Evolutionary conservation across 2,797 vertebrate species (phyloP), one percentile per base, ranked within the genome.

Genomic region (Prionace glauca): DNA sequence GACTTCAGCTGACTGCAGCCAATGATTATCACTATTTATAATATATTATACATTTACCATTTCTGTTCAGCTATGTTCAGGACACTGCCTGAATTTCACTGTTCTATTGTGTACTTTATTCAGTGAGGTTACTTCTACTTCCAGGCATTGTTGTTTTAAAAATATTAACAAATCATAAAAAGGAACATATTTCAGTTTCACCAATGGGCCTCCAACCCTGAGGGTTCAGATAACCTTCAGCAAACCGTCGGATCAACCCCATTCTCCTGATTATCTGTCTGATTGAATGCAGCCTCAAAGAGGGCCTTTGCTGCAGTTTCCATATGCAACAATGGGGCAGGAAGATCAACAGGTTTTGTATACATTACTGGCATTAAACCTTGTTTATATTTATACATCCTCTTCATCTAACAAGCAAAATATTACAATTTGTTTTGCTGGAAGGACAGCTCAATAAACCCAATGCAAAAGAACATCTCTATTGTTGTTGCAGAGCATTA

Each of bases 41-140:
- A 91, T 65, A 65, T 32, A 91, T 91, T 91, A 91, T 91, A n/a
- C 88, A 65, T n/a, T n/a, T 91, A 62, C 32, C 32, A 84, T 65
- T 91, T 14, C 14, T 65, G 62, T 16, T 91, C 56, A 8, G 87
- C 56, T 20, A 62, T 18, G n/a, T 32, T 7, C 32, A 91, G 88
- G 60, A 91, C 62, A 65, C 36, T 16, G 12, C 29, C 60, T 88
- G 50, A 56, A 62, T 32, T 90, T 56, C 50, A 90, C 14, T 1
- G 60, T 32, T 62, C 29, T 62, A 5, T n/a, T 18, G 16, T n/a
- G 16, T 60, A 91, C 18, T 18, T n/a, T 29, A 91, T n/a, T 91
- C 88, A 56, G 50, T 26, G 86, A 60, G 24, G 60, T 50, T 32
- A 50, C 3, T 26, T 87, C 24, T 12, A 56, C 10, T 56, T 56